Conservation (phyloP, 2,797 vertebrate species). For the Urosaurus nigricauda region DNA sequence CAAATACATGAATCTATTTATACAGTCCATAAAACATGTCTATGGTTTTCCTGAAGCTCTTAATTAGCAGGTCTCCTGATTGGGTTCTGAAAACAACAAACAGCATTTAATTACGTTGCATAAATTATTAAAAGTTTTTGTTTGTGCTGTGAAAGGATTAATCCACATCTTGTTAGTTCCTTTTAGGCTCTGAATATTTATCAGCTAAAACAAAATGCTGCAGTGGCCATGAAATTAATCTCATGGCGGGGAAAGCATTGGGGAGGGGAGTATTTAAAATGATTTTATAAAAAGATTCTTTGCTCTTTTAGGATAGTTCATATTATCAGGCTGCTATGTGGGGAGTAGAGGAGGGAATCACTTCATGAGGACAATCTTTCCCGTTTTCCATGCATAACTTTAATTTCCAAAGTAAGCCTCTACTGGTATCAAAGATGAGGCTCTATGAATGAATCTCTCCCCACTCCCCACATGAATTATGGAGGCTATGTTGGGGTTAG, state of each 20-base stretch:
- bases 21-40: conserved; percentile 53
- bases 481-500: neutral
- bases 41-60: conserved; percentile 68
- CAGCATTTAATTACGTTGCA: conserved; percentile 75
- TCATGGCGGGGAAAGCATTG: conserved; percentile 57
- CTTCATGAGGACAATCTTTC: neutral
- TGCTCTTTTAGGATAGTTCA: conserved; percentile 41
- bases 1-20: conserved; percentile 65
- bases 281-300: conserved; percentile 63
- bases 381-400: neutral
- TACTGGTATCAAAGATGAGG: neutral
- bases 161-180: conserved; percentile 73
- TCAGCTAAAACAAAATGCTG: conserved; percentile 73
- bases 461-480: neutral
- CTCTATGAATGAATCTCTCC: too few relatives aligned
- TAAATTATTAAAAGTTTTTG: conserved; percentile 77
- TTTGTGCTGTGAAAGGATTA: conserved; percentile 75
- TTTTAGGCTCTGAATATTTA: conserved; percentile 79
- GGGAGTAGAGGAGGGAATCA: too few relatives aligned
- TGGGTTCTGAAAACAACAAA: conserved; percentile 75
- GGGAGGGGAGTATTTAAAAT: conserved; percentile 66
- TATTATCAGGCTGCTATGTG: neutral
- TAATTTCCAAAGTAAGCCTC: neutral
- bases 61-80: conserved; percentile 71
- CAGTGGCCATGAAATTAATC: conserved; percentile 79